Percentiles rank a stretch among this genome's conserved stretches.
phyloP scores from a whole-genome alignment of 2,113 vertebrate genomes.

The Brachionichthys hirsutus region DNA sequence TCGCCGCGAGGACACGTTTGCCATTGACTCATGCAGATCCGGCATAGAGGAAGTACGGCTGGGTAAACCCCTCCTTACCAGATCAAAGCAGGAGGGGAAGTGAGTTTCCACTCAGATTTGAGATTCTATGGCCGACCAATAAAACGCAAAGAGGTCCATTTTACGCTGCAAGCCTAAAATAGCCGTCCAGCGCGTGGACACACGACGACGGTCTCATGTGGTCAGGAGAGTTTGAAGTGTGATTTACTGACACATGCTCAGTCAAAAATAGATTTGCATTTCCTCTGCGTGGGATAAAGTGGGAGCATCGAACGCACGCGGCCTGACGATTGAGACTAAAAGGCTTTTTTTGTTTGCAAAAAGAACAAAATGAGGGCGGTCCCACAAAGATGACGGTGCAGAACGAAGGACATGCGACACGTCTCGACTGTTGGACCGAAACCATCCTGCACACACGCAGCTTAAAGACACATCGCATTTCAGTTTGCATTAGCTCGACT shows the following conservation, averaged over 20 bases:
- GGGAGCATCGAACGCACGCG: conserved; percentile 35
- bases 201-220: conserved; percentile 49
- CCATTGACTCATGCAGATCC: conserved; percentile 31
- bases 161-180: conserved; percentile 56
- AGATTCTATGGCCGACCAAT: conserved; percentile 34
- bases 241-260: conserved; percentile 66
- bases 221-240: conserved; percentile 53
- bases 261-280: conserved; percentile 69
- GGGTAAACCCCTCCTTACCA: conserved; percentile 54
- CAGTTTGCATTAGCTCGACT: background rate
- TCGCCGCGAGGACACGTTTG: conserved; percentile 25
- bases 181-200: conserved; percentile 45
- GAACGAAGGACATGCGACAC: conserved; percentile 10
- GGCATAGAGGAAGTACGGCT: conserved; percentile 56
- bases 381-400: conserved; percentile 6
- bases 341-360: conserved; percentile 27
- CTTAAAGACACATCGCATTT: background rate
- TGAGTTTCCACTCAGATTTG: conserved; percentile 39
- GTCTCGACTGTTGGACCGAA: conserved; percentile 12
- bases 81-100: conserved; percentile 41
- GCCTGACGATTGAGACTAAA: conserved; percentile 44
- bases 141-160: conserved; percentile 48
- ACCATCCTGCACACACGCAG: background rate
- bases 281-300: conserved; percentile 60
- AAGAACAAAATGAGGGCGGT: conserved; percentile 22